Base-by-base conservation (phyloP, 2,888 invertebrate species). In the Latheticus oryzae region DNA sequence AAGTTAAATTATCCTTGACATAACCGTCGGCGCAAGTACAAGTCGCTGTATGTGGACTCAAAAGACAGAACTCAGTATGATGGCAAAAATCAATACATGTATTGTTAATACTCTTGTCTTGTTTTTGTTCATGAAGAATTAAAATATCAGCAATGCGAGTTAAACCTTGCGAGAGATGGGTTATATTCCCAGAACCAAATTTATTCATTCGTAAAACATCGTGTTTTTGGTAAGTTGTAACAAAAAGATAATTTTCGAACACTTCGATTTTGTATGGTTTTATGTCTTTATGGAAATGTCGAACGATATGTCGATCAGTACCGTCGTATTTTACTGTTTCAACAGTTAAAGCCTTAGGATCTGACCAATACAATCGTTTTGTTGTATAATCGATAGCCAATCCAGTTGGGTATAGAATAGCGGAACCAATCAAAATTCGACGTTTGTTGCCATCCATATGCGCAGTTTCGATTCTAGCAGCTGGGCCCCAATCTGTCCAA, bases 341-440 rank as follows among this genome's bases (percentile, higher is more conserved):
- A 53, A 93, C 83, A 11, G 86, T 84, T 65, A 84, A 84, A 64
- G 85, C 84, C 76, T 91, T 91, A n/a, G 87, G 85, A 80, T 95
- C 95, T 5, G 89, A 85, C 89, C 91, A 92, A 81, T 93, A 94
- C 2, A 95, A 76, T 3, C 93, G 81, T n/a, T 81, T 80, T 0
- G 88, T 87, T 0, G 90, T 85, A 73, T 86, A 84, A 77, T 91
- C 90, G 48, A 93, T 82, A 2, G 92, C 87, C 33, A 94, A 81
- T 64, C 92, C 90, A 2, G 85, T 84, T 0, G 91, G 91, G 83
- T 91, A 90, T 7, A 87, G 83, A 58, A 88, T 80, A 65, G 86
- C 82, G 2, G 82, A 80, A 50, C 81, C 72, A 42, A 89, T 83
- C 24, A 91, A 76, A 4, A 73, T 62, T 47, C 53, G 70, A 17